Conservation (phyloP, 2,113 vertebrate genomes). For the Tautogolabrus adspersus region DNA sequence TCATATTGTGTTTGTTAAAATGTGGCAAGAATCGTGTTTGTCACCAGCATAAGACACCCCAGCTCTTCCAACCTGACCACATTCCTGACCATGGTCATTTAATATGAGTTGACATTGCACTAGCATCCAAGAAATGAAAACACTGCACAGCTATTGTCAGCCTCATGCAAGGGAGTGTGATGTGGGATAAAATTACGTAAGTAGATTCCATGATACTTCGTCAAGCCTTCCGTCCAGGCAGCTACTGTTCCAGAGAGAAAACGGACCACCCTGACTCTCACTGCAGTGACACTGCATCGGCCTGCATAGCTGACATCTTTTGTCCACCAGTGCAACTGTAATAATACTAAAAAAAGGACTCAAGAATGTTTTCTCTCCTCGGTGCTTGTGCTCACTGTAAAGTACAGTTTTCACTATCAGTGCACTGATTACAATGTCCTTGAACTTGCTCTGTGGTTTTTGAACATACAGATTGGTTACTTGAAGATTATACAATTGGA, state of each 20-base stretch:
- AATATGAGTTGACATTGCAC: slow-evolving; percentile 2
- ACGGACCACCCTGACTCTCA: slow-evolving; percentile 21
- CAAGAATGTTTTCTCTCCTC: not conserved
- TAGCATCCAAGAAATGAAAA: slow-evolving; percentile 8
- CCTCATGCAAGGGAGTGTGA: slow-evolving; percentile 22
- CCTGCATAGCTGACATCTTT: not conserved
- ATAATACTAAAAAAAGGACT: not conserved
- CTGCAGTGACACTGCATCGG: slow-evolving; percentile 14
- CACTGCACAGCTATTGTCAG: slow-evolving; percentile 17
- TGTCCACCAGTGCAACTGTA: not conserved
- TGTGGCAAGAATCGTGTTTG: not conserved
- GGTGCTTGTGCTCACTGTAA: not conserved
- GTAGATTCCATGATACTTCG: slow-evolving; percentile 39
- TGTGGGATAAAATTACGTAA: slow-evolving; percentile 34
- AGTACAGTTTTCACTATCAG: not conserved
- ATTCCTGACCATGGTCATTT: not conserved
- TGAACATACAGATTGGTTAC: no score
- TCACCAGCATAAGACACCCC: not conserved
- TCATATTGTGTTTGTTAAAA: not conserved
- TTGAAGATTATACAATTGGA: no score
- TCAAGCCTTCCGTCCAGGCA: slow-evolving; percentile 17
- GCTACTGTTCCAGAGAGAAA: slow-evolving; percentile 20
- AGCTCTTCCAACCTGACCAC: not conserved
- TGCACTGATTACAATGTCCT: not conserved
- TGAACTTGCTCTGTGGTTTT: not conserved